A percentile compares a stretch with the other conserved stretches of the same genome.
Conservation (phyloP, 2,888 invertebrate species). For the Cabera pusaria region DNA sequence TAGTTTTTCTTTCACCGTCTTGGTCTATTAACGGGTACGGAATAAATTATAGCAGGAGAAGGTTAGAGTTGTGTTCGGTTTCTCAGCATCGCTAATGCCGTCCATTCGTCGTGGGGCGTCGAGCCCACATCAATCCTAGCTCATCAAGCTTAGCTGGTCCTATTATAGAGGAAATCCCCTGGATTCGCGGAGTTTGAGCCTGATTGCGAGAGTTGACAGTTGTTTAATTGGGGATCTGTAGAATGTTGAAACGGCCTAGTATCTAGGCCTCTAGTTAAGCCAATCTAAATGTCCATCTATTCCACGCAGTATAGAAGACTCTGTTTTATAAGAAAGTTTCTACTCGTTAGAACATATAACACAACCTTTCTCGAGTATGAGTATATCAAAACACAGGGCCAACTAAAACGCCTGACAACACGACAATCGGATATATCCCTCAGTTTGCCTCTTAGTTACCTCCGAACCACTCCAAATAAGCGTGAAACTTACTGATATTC, state of each 20-base stretch:
- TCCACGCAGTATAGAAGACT: too few relatives aligned
- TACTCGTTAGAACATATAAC: too few relatives aligned
- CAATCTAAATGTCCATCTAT: too few relatives aligned
- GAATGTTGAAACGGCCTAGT: too few relatives aligned
- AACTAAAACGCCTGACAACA: too few relatives aligned
- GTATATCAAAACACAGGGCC: too few relatives aligned
- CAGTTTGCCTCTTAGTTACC: too few relatives aligned
- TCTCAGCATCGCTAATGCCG: constrained; percentile 2
- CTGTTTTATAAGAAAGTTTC: too few relatives aligned
- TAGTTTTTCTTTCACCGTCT: background rate
- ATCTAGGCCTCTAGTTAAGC: too few relatives aligned
- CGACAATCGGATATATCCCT: too few relatives aligned
- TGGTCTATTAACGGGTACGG: constrained; percentile 1
- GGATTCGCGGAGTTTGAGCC: background rate
- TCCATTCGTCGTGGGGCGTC: constrained; percentile 3
- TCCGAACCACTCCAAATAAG: background rate
- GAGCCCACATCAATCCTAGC: constrained; percentile 3
- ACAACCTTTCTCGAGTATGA: too few relatives aligned
- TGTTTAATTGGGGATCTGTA: background rate
- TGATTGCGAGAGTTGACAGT: background rate
- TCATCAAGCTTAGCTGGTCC: constrained; percentile 1
- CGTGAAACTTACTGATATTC: constrained; percentile 4
- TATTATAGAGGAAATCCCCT: background rate
- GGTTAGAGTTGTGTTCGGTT: constrained; percentile 1
- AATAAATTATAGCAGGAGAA: too few relatives aligned